phyloP scores from a whole-genome alignment of 2,113 vertebrate species.

The Acanthochromis polyacanthus region DNA sequence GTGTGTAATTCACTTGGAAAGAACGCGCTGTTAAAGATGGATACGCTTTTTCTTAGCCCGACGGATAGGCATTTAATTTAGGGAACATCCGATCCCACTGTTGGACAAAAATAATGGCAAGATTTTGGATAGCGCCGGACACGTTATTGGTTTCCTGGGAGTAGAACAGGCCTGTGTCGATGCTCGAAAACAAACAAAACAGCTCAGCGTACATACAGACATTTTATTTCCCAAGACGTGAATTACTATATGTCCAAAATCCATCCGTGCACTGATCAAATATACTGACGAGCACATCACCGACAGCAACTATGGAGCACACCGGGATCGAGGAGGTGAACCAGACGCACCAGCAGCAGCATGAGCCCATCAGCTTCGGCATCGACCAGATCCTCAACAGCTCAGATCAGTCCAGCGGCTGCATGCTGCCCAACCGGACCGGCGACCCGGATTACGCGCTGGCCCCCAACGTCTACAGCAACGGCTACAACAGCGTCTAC shows the following conservation, averaged over 20 bases:
- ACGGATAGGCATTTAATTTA: slow-evolving; percentile 69
- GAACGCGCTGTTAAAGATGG: slow-evolving; percentile 63
- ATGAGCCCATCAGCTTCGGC: slow-evolving; percentile 93
- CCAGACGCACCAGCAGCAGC: slow-evolving; percentile 88
- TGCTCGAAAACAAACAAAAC: slow-evolving; percentile 41
- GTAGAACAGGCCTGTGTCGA: slow-evolving; percentile 67
- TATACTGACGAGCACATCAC: slow-evolving; percentile 24
- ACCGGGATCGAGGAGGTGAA: slow-evolving; percentile 88
- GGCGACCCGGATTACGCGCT: slow-evolving; percentile 86
- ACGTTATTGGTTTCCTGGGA: slow-evolving; percentile 65
- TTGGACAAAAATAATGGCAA: slow-evolving; percentile 72
- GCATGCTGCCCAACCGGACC: slow-evolving; percentile 85
- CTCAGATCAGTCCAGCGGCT: slow-evolving; percentile 87
- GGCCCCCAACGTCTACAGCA: slow-evolving; percentile 85
- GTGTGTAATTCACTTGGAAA: slow-evolving; percentile 42
- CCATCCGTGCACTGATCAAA: slow-evolving; percentile 8
- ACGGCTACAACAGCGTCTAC: slow-evolving; percentile 87
- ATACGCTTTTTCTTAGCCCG: slow-evolving; percentile 61
- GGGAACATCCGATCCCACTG: slow-evolving; percentile 52
- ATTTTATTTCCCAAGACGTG: slow-evolving; percentile 36
- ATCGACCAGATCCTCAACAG: slow-evolving; percentile 95
- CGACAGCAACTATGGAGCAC: slow-evolving; percentile 85
- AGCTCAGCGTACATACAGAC: slow-evolving; percentile 28
- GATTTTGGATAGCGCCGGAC: slow-evolving; percentile 68
- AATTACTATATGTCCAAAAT: slow-evolving; percentile 24